A percentile compares a stretch with the other conserved stretches of the same genome.
These are phyloP conservation scores for Coelinius sp. DNA, from an alignment of 2,888 invertebrate species.

Conservation along the genomic window DNA sequence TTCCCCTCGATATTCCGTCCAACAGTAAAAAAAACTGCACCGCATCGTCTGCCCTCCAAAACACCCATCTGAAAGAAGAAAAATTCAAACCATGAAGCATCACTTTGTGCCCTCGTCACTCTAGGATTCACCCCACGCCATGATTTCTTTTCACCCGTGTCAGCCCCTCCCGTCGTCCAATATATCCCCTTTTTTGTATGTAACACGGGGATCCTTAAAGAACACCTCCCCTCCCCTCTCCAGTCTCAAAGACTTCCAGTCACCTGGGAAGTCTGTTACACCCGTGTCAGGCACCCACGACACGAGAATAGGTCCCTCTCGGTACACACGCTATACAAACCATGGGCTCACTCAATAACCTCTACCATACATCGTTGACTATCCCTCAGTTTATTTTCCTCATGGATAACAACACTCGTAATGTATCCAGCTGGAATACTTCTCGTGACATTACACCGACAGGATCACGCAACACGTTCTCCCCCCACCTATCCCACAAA, in stretches of 20 bases:
- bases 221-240: not conserved
- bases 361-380: conserved; percentile 5
- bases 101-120: conserved; percentile 8
- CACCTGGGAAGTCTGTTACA: conserved; percentile 22
- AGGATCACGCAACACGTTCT: conserved; percentile 9
- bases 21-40: too few relatives aligned
- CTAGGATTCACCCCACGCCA: conserved; percentile 21
- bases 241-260: conserved; percentile 18
- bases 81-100: not conserved
- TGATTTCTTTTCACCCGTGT: not conserved
- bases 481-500: not conserved
- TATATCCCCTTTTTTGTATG: conserved; percentile 5
- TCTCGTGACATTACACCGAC: conserved; percentile 17
- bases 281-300: conserved; percentile 26
- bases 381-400: conserved; percentile 1
- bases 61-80: not conserved
- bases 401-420: conserved; percentile 8
- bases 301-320: conserved; percentile 10
- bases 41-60: not conserved
- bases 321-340: not conserved
- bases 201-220: conserved; percentile 5
- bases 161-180: not conserved
- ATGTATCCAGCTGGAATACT: too few relatives aligned
- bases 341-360: not conserved
- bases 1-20: not conserved